A percentile compares a stretch with the other conserved stretches of the same genome.
phyloP scores from a whole-genome alignment of 2,797 vertebrate species.

The Ceyx erithaca region DNA sequence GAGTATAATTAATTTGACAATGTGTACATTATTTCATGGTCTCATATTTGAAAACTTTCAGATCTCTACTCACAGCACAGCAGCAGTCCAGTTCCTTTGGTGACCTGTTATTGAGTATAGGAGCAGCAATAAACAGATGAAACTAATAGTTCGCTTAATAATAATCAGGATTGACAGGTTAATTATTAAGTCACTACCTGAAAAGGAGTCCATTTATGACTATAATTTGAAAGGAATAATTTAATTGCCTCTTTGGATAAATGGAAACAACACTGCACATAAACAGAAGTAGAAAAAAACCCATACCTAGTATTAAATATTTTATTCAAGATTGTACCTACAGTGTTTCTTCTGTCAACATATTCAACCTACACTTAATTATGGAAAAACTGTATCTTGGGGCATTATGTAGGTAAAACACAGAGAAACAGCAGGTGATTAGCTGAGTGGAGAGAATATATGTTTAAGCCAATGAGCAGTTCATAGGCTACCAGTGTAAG shows the following conservation, averaged over 20 bases:
- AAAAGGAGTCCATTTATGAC: conserved; percentile 13
- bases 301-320: neutral
- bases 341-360: neutral
- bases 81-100: neutral
- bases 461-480: neutral
- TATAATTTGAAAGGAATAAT: conserved; percentile 22
- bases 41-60: neutral
- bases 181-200: neutral
- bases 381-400: neutral
- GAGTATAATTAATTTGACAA: neutral
- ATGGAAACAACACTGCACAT: neutral
- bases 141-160: neutral
- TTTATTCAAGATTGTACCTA: neutral
- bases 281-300: neutral
- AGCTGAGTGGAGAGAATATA: neutral
- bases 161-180: conserved; percentile 12
- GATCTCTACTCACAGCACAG: neutral
- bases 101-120: neutral
- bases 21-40: neutral
- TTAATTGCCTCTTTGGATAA: conserved; percentile 6
- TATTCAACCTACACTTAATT: neutral
- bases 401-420: neutral
- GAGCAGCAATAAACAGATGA: neutral
- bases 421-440: neutral
- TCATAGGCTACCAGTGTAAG: neutral